Conservation (phyloP, 2,888 invertebrate genomes). For the Epistrophella euchroma region DNA sequence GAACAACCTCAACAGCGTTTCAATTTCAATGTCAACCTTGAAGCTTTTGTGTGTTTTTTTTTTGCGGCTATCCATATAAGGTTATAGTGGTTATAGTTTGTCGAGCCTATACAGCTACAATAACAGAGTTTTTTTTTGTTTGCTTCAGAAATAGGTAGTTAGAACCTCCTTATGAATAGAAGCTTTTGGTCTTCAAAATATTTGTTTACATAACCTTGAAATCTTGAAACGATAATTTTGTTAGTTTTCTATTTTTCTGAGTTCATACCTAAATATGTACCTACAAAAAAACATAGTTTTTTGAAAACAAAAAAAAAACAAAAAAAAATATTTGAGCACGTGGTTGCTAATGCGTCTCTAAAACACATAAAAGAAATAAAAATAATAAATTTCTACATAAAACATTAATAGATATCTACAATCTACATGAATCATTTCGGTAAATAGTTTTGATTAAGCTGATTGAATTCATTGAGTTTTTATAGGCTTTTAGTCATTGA, state of each 20-base stretch:
- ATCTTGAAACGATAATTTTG: conserved; percentile 46
- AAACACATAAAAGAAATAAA: conserved; percentile 41
- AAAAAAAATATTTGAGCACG: conserved; percentile 42
- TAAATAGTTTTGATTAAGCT: conserved; percentile 53
- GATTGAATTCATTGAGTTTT: conserved; percentile 28
- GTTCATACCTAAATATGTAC: conserved; percentile 7
- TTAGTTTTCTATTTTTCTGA: conserved; percentile 30
- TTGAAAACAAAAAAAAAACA: conserved; percentile 15
- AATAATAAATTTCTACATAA: conserved; percentile 1
- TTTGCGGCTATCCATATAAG: conserved; percentile 16
- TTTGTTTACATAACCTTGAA: conserved; percentile 64
- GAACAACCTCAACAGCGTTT: conserved; percentile 60
- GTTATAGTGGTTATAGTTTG: conserved; percentile 16
- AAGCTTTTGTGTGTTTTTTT: conserved; percentile 26
- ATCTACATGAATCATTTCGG: conserved; percentile 48
- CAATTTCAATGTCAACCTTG: conserved; percentile 63
- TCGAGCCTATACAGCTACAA: neutral
- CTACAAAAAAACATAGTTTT: too few relatives aligned
- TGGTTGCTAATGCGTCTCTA: conserved; percentile 39
- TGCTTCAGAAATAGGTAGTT: conserved; percentile 54
- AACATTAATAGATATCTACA: neutral
- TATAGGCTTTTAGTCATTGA: conserved; percentile 55
- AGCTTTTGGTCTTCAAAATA: conserved; percentile 24
- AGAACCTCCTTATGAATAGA: conserved; percentile 38
- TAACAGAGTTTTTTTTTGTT: conserved; percentile 2